Percentiles rank a stretch among this genome's conserved stretches.
Conservation (phyloP, 2,888 invertebrate species). For the Oxyteleia sp. region DNA sequence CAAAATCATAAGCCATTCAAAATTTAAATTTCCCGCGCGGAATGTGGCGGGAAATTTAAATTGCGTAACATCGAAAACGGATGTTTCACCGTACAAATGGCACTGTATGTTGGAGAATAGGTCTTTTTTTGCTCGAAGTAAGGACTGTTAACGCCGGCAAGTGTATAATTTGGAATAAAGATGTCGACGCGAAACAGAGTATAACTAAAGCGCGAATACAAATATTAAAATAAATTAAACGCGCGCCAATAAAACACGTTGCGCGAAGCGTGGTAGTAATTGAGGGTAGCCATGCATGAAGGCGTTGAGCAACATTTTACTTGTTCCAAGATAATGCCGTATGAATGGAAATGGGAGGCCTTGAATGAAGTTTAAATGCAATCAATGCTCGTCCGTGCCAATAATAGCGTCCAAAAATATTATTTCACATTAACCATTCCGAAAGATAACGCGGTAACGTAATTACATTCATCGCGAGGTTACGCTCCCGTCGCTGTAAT, state of each 20-base stretch:
- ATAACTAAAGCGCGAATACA: conserved; percentile 18
- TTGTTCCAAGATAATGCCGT: conserved; percentile 62
- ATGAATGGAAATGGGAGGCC: conserved; percentile 64
- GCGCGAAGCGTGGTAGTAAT: conserved; percentile 65
- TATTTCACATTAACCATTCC: conserved; percentile 9
- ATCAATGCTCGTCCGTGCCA: conserved; percentile 12
- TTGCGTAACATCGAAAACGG: neutral
- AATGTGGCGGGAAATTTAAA: neutral
- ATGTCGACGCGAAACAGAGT: conserved; percentile 35
- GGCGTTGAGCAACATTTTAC: conserved; percentile 70
- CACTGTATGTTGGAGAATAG: conserved; percentile 11
- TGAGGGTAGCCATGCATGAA: conserved; percentile 71
- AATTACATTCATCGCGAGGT: conserved; percentile 52
- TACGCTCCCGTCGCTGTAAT: conserved; percentile 35
- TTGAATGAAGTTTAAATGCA: conserved; percentile 56
- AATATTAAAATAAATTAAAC: conserved; percentile 55
- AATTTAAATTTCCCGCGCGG: conserved; percentile 3
- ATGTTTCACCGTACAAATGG: no score
- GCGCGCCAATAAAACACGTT: conserved; percentile 61
- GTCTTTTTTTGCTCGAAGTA: neutral
- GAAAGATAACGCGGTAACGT: conserved; percentile 25
- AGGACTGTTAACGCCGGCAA: neutral
- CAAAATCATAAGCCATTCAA: no score
- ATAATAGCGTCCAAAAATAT: conserved; percentile 47
- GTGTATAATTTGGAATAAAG: conserved; percentile 9